Evolutionary conservation across 2,888 invertebrate species (phyloP).

Genomic region (Parnassius mnemosyne): DNA sequence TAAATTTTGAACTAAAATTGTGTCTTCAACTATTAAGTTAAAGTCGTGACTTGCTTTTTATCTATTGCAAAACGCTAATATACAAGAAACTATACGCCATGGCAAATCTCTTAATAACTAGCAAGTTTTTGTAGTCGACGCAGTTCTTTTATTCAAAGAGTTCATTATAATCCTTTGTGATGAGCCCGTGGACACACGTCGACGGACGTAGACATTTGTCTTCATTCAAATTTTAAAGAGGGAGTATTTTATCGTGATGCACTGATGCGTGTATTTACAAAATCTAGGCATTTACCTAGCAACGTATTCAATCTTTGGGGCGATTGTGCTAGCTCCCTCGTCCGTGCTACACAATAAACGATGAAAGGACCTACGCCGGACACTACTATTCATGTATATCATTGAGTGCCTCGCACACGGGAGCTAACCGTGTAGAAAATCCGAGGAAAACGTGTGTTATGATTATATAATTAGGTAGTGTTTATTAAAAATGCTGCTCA

Average conservation of each 20-base stretch:
- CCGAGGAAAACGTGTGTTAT: conserved; percentile 32
- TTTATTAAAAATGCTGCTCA: conserved; percentile 24
- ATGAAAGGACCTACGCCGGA: conserved; percentile 67
- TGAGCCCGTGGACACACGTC: conserved; percentile 23
- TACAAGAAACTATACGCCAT: conserved; percentile 7
- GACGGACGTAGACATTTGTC: conserved; percentile 38
- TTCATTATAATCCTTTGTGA: conserved; percentile 28
- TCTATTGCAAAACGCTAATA: conserved; percentile 1
- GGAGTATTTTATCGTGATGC: conserved; percentile 28
- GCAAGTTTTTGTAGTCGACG: conserved; percentile 22
- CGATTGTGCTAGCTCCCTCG: conserved; percentile 60
- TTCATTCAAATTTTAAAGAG: conserved; percentile 45
- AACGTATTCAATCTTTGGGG: conserved; percentile 41
- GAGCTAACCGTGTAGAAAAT: conserved; percentile 60
- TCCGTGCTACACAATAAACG: conserved; percentile 58
- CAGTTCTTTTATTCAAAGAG: conserved; percentile 26
- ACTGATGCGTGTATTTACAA: conserved; percentile 43
- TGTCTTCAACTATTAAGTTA: background rate
- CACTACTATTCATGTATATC: conserved; percentile 71
- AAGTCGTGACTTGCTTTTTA: conserved; percentile 10
- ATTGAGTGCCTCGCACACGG: conserved; percentile 48
- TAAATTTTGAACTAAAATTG: too few relatives aligned
- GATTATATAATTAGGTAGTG: too few relatives aligned
- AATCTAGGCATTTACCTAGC: conserved; percentile 49
- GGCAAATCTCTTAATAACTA: conserved; percentile 13